Percentiles rank a stretch among this genome's conserved stretches.
Conservation (phyloP, 1,140 invertebrate genomes). For the Stenopsyche tienmushanensis region DNA sequence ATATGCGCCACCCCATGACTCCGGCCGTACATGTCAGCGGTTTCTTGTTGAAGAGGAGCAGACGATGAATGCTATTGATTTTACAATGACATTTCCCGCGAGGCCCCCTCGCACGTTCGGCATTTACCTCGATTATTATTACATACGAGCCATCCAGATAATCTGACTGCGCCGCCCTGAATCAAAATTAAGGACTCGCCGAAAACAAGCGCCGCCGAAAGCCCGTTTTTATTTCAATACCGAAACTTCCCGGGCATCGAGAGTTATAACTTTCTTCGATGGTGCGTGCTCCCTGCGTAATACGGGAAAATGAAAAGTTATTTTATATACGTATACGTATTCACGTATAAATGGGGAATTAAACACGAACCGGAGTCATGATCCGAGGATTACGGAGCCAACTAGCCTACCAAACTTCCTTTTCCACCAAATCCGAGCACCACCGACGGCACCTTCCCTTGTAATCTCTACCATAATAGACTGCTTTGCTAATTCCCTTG, state of each 20-base stretch:
- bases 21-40: not conserved
- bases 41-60: not conserved
- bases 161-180: too few relatives aligned
- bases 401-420: slow-evolving; percentile 38
- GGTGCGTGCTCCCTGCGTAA: too few relatives aligned
- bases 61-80: slow-evolving; percentile 15
- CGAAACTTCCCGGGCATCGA: too few relatives aligned
- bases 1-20: not conserved
- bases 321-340: not conserved
- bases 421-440: slow-evolving; percentile 10
- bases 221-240: too few relatives aligned
- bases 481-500: not conserved
- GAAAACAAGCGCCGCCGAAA: too few relatives aligned
- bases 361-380: slow-evolving; percentile 32
- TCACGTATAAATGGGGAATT: slow-evolving; percentile 35
- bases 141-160: too few relatives aligned
- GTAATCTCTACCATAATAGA: not conserved
- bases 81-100: slow-evolving; percentile 18
- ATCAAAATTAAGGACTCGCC: too few relatives aligned
- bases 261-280: too few relatives aligned
- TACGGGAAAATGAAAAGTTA: not conserved
- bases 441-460: not conserved
- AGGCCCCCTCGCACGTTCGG: too few relatives aligned
- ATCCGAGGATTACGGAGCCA: slow-evolving; percentile 36
- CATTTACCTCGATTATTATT: too few relatives aligned